Percentiles rank a stretch among this genome's conserved stretches.
Evolutionary conservation across 2,797 vertebrate genomes (phyloP).

Genomic region (Bufotes viridis): DNA sequence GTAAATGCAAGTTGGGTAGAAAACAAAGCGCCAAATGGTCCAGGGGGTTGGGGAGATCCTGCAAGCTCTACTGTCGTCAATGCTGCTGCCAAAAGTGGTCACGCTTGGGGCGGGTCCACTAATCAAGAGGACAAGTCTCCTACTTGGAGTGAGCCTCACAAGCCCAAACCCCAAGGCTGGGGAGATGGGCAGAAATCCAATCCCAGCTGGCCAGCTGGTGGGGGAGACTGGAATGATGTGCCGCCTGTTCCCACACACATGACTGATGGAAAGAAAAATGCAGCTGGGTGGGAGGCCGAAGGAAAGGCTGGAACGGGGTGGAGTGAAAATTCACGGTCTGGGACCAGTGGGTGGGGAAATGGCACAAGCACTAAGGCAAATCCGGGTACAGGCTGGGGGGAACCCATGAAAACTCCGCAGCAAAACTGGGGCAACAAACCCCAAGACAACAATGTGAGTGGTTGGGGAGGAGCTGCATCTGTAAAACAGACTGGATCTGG

Average conservation of each 20-base stretch:
- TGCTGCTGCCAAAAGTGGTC: constrained; percentile 86
- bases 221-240: constrained; percentile 81
- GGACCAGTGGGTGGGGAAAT: constrained; percentile 79
- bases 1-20: constrained; percentile 89
- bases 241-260: constrained; percentile 85
- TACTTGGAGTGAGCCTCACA: constrained; percentile 87
- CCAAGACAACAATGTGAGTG: constrained; percentile 82
- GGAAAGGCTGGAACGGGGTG: constrained; percentile 79
- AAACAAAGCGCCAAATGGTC: constrained; percentile 85
- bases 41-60: constrained; percentile 88
- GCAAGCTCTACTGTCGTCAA: constrained; percentile 83
- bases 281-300: constrained; percentile 90
- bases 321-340: constrained; percentile 81
- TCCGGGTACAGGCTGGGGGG: constrained; percentile 81
- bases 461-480: constrained; percentile 89
- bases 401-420: constrained; percentile 81
- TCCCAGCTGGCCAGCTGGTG: constrained; percentile 83
- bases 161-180: constrained; percentile 88
- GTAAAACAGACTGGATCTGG: constrained; percentile 86
- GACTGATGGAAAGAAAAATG: constrained; percentile 87
- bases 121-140: constrained; percentile 89
- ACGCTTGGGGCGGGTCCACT: constrained; percentile 84
- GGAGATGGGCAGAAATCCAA: constrained; percentile 86
- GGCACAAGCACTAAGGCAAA: constrained; percentile 80
- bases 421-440: constrained; percentile 91